Percentiles rank a stretch among this genome's conserved stretches.
Conservation (phyloP, 2,888 invertebrate genomes). For the Ctena decussata region DNA sequence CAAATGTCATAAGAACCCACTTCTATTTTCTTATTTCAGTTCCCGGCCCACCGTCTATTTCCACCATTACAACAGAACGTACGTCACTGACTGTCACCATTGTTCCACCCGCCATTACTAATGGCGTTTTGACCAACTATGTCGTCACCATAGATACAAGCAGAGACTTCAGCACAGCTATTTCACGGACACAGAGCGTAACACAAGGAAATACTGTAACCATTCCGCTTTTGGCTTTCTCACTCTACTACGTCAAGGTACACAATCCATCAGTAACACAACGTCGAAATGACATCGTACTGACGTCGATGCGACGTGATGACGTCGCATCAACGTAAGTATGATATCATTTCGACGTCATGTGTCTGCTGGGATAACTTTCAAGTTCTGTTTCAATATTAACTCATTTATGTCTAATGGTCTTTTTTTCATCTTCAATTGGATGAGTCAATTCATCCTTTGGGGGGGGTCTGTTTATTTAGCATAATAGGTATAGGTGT, state of each 20-base stretch:
- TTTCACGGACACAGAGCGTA: conserved; percentile 48
- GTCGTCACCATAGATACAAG: conserved; percentile 65
- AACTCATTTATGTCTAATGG: too few relatives aligned
- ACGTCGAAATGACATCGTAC: too few relatives aligned
- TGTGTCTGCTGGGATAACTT: too few relatives aligned
- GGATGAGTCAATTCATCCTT: too few relatives aligned
- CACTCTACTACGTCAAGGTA: conserved; percentile 77
- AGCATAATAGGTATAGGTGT: too few relatives aligned
- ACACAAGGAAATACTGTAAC: conserved; percentile 48
- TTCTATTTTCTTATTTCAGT: conserved; percentile 70
- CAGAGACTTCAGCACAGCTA: conserved; percentile 48
- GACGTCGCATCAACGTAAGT: too few relatives aligned
- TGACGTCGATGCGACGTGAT: too few relatives aligned
- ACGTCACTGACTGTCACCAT: conserved; percentile 71
- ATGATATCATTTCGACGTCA: too few relatives aligned
- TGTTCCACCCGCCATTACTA: conserved; percentile 68
- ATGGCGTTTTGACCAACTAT: conserved; percentile 78
- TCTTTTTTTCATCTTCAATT: too few relatives aligned
- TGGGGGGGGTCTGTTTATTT: too few relatives aligned
- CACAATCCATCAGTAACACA: neutral
- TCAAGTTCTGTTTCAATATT: too few relatives aligned
- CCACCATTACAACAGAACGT: conserved; percentile 32
- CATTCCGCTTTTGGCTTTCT: conserved; percentile 64
- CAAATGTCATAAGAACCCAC: too few relatives aligned
- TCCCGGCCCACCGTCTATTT: conserved; percentile 74